Base-by-base conservation (phyloP, 37 sponge, comb jelly and placozoan species). In the Geodia barretti region DNA sequence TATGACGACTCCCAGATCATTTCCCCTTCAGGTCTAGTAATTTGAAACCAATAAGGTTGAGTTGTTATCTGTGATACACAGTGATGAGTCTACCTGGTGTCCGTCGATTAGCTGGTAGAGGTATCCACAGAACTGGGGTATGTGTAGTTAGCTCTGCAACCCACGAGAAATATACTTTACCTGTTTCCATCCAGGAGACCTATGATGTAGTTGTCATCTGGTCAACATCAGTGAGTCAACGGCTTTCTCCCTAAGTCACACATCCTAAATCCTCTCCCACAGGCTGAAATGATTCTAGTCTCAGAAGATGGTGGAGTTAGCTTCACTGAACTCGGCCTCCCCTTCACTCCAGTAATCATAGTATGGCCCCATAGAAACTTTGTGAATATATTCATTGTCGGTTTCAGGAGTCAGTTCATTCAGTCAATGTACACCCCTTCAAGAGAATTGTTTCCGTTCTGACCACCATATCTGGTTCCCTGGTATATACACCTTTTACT, bases 171-270 rank as follows among this genome's bases (percentile, higher is more conserved):
- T n/a, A n/a, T n/a, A n/a, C n/a, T n/a, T n/a, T n/a, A n/a, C n/a
- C n/a, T n/a, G n/a, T n/a, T n/a, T 29, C 20, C 65, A 7, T 26
- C 20, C 68, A 68, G 54, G 77, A 29, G 60, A 58, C 23, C 14
- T 4, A 58, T 2, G 62, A 76, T 58, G 60, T 58, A 26, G 62
- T 76, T 60, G 33, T 76, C 20, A 33, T 26, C 9, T 76, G 77
- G 77, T 76, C 77, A 29, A n/a, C 54, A 21, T 30, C 30, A 3
- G 77, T 76, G 41, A 7, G 68, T 68, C 34, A 3, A 28, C 20
- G 3, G 11, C 17, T 21, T 21, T 19, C 17, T 58, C 11, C 11
- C 17, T 58, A 58, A 21, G 19, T 19, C 11, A 58, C 11, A 21
- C 17, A 58, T 58, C 17, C 60, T 28, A 3, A n/a, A 28, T n/a